Conservation (phyloP, 2,888 invertebrate genomes). For the Cataglyphis cursor region DNA sequence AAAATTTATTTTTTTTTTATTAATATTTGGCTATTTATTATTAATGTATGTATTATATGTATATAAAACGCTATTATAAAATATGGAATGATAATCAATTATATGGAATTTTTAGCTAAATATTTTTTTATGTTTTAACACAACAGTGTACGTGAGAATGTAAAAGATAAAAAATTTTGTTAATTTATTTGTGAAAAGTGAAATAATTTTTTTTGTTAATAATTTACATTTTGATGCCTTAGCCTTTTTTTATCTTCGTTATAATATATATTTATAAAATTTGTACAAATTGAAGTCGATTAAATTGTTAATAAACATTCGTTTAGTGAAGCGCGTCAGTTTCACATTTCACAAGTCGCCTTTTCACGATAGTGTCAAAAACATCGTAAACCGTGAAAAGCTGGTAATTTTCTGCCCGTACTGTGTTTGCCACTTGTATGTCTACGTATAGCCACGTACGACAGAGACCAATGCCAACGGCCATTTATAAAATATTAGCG, state of each 20-base stretch:
- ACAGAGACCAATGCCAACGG: slow-evolving; percentile 33
- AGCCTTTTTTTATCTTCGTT: slow-evolving; percentile 1
- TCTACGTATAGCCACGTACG: neutral
- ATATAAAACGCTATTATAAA: neutral
- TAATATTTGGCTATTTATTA: neutral
- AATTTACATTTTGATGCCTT: neutral
- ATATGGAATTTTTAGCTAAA: neutral
- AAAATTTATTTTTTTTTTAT: neutral
- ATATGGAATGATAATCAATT: neutral
- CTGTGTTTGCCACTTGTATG: slow-evolving; percentile 27
- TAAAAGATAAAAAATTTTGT: slow-evolving; percentile 5
- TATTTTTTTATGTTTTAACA: neutral
- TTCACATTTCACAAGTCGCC: neutral
- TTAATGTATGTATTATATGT: neutral
- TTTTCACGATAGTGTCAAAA: slow-evolving; percentile 40
- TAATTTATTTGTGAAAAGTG: neutral
- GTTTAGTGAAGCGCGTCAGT: neutral
- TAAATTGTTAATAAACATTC: slow-evolving; percentile 2
- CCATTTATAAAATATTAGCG: slow-evolving; percentile 63
- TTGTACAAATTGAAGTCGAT: neutral
- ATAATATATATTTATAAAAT: slow-evolving; percentile 15
- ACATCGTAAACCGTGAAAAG: slow-evolving; percentile 36
- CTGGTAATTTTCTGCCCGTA: slow-evolving; percentile 29
- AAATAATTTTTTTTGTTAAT: neutral
- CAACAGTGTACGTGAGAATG: neutral